phyloP scores from a whole-genome alignment of 2,113 vertebrate genomes.

The Marcusenius ussheri region DNA sequence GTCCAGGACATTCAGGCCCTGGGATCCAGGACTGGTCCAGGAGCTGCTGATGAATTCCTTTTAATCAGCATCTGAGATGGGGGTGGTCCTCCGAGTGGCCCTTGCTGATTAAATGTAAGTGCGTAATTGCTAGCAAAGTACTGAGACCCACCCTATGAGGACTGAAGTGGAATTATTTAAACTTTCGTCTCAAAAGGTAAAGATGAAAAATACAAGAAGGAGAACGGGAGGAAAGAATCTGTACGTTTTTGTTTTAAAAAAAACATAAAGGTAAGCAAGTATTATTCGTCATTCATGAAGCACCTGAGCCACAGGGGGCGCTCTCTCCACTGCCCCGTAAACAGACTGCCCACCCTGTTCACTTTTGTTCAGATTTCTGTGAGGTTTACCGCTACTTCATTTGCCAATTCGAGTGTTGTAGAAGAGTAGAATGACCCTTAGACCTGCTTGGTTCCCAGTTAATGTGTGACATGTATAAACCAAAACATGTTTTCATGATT shows the following conservation, averaged over 20 bases:
- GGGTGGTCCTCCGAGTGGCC: constrained; percentile 62
- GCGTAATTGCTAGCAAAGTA: constrained; percentile 62
- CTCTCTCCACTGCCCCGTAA: neutral
- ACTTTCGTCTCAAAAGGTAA: constrained; percentile 60
- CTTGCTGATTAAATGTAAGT: constrained; percentile 69
- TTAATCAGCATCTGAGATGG: constrained; percentile 68
- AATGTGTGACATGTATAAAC: neutral
- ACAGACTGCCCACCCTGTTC: neutral
- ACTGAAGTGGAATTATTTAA: constrained; percentile 67
- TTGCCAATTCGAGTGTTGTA: neutral
- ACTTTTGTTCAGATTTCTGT: neutral
- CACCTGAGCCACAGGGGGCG: neutral
- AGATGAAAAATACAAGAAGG: constrained; percentile 45
- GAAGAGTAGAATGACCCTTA: neutral
- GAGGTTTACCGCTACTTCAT: neutral
- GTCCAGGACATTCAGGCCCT: constrained; percentile 34
- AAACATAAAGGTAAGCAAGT: neutral
- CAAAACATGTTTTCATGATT: neutral
- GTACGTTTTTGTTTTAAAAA: neutral
- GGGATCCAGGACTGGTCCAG: constrained; percentile 50
- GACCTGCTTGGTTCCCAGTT: neutral
- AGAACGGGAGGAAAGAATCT: constrained; percentile 28
- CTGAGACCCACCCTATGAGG: constrained; percentile 62
- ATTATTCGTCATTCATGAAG: neutral
- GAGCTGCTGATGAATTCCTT: constrained; percentile 65